A percentile compares a stretch with the other conserved stretches of the same genome.
Conservation (phyloP, 2,888 invertebrate genomes). For the Helicoverpa assulta region DNA sequence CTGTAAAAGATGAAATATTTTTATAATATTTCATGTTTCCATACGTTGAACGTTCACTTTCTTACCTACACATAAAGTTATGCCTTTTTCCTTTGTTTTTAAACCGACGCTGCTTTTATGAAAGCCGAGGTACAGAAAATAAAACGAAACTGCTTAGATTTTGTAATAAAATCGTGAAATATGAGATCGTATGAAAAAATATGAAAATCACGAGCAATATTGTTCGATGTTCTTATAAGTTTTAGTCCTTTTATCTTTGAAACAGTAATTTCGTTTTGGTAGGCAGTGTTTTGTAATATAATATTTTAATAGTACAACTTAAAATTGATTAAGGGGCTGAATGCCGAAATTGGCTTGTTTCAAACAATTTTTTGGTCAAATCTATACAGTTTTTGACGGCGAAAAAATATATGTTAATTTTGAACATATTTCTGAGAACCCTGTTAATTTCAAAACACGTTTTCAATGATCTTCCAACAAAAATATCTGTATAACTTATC, state of each 20-base stretch:
- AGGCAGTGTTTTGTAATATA: no score
- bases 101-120: conserved; percentile 30
- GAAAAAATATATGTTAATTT: no score
- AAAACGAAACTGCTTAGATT: conserved; percentile 34
- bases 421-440: no score
- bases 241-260: neutral
- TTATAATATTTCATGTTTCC: neutral
- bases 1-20: neutral
- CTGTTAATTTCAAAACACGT: no score
- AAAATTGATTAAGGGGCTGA: no score
- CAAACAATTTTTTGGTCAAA: no score
- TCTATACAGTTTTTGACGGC: no score
- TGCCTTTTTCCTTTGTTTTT: conserved; percentile 30
- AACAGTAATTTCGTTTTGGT: no score
- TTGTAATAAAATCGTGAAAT: conserved; percentile 43
- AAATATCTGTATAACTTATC: no score
- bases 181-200: conserved; percentile 22
- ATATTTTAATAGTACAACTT: no score
- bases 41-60: neutral
- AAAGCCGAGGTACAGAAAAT: conserved; percentile 5
- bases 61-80: conserved; percentile 6
- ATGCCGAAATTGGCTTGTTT: no score
- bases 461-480: no score
- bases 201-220: conserved; percentile 29
- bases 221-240: conserved; percentile 11